Evolutionary conservation across 2,888 invertebrate species (phyloP).

Genomic region (Alloplasta piceator): DNA sequence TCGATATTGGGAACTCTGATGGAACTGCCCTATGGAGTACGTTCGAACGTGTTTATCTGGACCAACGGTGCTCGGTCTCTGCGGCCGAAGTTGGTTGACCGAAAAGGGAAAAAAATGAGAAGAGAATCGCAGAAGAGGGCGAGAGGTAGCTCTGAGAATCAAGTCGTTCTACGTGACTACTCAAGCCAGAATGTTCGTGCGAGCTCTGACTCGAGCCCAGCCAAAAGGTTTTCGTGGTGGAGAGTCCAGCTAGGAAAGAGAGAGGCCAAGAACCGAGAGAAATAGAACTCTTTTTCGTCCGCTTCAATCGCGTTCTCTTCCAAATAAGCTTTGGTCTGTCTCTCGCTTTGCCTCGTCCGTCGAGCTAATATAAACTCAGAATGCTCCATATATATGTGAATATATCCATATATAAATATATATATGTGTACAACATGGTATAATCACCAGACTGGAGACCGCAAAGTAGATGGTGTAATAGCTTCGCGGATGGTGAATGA

Average conservation of each 20-base stretch:
- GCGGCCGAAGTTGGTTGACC: not conserved
- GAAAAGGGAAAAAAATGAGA: not conserved
- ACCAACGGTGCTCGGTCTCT: not conserved
- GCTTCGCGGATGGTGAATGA: conserved; percentile 69
- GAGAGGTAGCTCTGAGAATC: conserved; percentile 31
- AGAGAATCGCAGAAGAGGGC: conserved; percentile 25
- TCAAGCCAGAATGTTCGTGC: not conserved
- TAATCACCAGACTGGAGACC: conserved; percentile 57
- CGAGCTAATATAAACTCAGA: conserved; percentile 33
- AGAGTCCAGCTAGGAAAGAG: conserved; percentile 4
- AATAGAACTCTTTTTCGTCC: not conserved
- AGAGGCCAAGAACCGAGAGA: conserved; percentile 4
- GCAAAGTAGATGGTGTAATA: conserved; percentile 67
- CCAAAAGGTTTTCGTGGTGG: conserved; percentile 25
- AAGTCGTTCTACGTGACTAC: conserved; percentile 51
- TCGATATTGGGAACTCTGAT: conserved; percentile 30
- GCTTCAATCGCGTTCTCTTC: not conserved
- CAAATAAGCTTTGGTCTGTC: conserved; percentile 32
- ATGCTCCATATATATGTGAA: conserved; percentile 14
- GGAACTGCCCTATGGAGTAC: not conserved
- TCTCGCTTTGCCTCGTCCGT: conserved; percentile 20
- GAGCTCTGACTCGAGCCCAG: not conserved
- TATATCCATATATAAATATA: not conserved
- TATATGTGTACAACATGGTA: conserved; percentile 22
- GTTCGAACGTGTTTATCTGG: conserved; percentile 35